These are phyloP conservation scores for Sebastes kiyomatsui DNA, from an alignment of 2,797 vertebrate species.

Conservation along the genomic window DNA sequence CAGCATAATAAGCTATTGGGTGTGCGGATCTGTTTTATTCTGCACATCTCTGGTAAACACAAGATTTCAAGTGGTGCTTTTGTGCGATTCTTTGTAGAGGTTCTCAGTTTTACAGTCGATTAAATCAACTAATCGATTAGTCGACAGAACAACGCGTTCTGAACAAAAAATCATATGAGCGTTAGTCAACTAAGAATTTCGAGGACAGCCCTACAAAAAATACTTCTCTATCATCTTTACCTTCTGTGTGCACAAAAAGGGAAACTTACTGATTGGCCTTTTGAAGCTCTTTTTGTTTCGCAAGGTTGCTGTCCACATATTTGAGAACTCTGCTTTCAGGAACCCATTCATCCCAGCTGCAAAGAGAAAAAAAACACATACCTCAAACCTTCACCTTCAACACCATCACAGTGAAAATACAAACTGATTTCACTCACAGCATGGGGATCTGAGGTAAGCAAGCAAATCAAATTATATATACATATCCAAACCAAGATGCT, in stretches of 20 bases:
- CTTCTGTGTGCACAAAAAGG: not conserved
- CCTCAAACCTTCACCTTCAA: not conserved
- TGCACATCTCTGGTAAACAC: not conserved
- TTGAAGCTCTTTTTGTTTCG: constrained; percentile 99
- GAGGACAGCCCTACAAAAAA: not conserved
- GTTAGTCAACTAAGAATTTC: too few relatives aligned
- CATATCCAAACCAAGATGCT: constrained; percentile 67
- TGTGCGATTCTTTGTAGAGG: too few relatives aligned
- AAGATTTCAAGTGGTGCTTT: not conserved
- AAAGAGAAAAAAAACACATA: constrained; percentile 38
- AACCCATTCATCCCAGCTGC: constrained; percentile 99
- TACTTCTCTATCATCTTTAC: not conserved
- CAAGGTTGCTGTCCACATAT: constrained; percentile 99
- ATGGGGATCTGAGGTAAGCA: not conserved
- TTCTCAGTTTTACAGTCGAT: too few relatives aligned
- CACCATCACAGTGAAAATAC: not conserved
- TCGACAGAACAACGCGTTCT: too few relatives aligned
- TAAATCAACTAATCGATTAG: too few relatives aligned
- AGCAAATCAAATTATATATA: not conserved
- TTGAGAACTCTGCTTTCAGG: constrained; percentile 99
- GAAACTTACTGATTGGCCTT: constrained; percentile 97
- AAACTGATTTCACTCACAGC: not conserved
- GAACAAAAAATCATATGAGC: too few relatives aligned
- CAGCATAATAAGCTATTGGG: too few relatives aligned
- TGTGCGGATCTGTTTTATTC: too few relatives aligned